Base-by-base conservation (phyloP, 2,888 invertebrate genomes). In the Cheilosia scutellata region DNA sequence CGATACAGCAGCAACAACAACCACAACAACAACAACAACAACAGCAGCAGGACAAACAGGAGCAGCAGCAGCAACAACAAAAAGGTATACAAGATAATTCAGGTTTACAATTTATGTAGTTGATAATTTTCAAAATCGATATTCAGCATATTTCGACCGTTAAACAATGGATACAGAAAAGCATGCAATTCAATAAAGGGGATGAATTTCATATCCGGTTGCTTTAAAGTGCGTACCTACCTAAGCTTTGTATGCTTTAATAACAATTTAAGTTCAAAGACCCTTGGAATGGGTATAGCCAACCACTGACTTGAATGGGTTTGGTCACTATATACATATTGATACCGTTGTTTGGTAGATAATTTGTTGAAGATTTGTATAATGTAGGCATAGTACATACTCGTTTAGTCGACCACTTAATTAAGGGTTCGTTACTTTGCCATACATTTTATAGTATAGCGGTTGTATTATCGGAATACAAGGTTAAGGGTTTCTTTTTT, bases 1-100 rank as follows among this genome's bases (percentile, higher is more conserved):
- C 16, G 5, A 68, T 25, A 27, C 74, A 51, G n/a, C 51, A 60
- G 37, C 65, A 44, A 37, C 82, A 57, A 37, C 80, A 16, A 25
- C 49, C 7, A 20, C 66, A 11, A 13, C 63, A n/a, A 49, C 78
- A 49, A 16, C 63, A 51, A 33, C 82, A 29, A 20, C 62, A 55
- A 13, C 75, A 13, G 25, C 80, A 75, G 53, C 70, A 63, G 57
- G 65, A 82, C 27, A 76, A 75, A 58, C 65, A 68, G 60, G 68
- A 79, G 58, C 79, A 79, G 13, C 79, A 79, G 13, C 75, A 79
- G 9, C 75, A 83, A 51, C 80, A 86, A 80, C 84, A 86, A 49
- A 76, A 86, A 80, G 80, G 80, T 86, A 80, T 51, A 33, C 27
- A 66, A 0, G 13, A 44, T 40, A 63, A 63, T 58, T 31, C 40